Evolutionary conservation across 2,888 invertebrate genomes (phyloP), one percentile per base, ranked within the genome.

Genomic region (Nomada hirtipes): DNA sequence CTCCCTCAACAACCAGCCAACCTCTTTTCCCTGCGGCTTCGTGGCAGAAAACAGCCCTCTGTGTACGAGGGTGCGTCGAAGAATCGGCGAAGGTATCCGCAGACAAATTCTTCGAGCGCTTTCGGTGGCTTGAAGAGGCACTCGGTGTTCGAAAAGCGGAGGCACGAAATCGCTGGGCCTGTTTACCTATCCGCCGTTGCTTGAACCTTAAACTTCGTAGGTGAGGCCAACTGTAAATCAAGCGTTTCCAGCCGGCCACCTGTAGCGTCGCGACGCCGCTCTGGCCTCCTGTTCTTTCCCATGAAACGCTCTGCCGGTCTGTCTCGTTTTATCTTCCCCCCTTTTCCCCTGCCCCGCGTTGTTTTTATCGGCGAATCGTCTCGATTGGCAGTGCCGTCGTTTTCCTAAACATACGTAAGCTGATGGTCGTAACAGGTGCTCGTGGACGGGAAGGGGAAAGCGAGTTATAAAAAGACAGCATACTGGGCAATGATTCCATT

Each of bases 241-340:
- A 90, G 89, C 90, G 89, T 87, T 90, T 89, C 87, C 89, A 90
- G 90, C 91, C 87, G 86, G 90, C 91, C 90, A 91, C 91, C 91
- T 91, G 91, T 91, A 86, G 91, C 88, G 71, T 88, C 76, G 77
- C 75, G 71, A 53, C 72, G 76, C 47, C 74, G 59, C 53, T 61
- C 18, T 53, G 55, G 52, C 57, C 20, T 72, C 70, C 60, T 57
- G 50, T 59, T 60, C 60, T 50, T 53, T 64, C 55, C 29, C 29
- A 10, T 69, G 53, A 64, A 59, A 59, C n/a, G 26, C 60, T 44
- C 55, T 50, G 52, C 68, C 23, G 18, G 42, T 20, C 29, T 64
- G 23, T 63, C 59, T 55, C 69, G 18, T 55, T 50, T 42, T 18
- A 26, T 55, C 29, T 44, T 36, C 26, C 23, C 42, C 42, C 23